Conservation (phyloP, 2,888 invertebrate species). For the Dryobotodes eremita region DNA sequence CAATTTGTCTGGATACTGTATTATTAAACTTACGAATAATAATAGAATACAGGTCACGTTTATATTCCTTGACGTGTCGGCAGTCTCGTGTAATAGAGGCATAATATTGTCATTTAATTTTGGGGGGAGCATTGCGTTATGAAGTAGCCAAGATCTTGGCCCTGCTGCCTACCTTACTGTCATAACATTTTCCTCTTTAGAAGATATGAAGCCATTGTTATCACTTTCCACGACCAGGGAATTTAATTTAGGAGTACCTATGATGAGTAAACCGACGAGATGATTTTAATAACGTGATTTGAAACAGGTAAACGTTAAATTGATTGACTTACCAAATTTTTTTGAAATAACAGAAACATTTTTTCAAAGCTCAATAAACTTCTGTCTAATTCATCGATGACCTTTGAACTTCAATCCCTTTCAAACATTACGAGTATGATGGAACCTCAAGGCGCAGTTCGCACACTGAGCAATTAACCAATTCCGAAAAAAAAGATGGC, state of each 20-base stretch:
- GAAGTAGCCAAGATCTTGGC: background rate
- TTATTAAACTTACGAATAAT: conserved; percentile 24
- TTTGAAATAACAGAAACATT: background rate
- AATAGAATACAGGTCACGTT: background rate
- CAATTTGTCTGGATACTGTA: conserved; percentile 54
- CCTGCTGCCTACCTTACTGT: background rate
- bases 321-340: background rate
- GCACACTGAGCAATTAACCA: conserved; percentile 36
- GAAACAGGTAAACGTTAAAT: background rate
- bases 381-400: background rate
- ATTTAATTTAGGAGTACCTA: background rate
- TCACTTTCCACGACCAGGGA: background rate
- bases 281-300: background rate
- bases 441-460: conserved; percentile 9
- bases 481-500: conserved; percentile 43
- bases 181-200: background rate
- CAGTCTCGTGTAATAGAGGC: background rate
- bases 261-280: background rate
- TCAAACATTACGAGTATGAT: conserved; percentile 1
- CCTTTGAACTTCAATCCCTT: background rate
- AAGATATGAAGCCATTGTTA: background rate
- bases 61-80: background rate
- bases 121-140: background rate
- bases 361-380: background rate
- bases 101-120: conserved; percentile 19